A percentile compares a stretch with the other conserved stretches of the same genome.
phyloP scores from a whole-genome alignment of 2,113 vertebrate genomes.

The Aythya baeri region DNA sequence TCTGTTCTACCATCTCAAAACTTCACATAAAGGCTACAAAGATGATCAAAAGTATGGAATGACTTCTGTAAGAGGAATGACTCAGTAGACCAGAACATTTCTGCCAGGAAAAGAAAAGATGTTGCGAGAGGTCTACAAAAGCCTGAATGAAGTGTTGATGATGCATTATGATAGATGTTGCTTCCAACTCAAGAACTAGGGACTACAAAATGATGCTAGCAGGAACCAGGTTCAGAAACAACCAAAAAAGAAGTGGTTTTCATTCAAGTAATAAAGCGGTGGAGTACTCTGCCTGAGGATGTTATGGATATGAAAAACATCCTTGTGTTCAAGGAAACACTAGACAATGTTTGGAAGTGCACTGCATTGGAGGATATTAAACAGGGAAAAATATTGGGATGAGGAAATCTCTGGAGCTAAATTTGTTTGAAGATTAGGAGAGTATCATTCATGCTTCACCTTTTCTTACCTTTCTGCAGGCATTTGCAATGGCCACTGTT shows the following conservation, averaged over 20 bases:
- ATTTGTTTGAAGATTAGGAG: background rate
- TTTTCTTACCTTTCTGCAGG: background rate
- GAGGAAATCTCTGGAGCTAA: background rate
- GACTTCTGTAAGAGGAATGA: background rate
- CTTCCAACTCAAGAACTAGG: background rate
- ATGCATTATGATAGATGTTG: background rate
- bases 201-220: background rate
- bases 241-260: background rate
- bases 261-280: background rate
- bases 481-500: background rate
- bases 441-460: background rate
- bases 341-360: background rate
- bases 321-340: background rate
- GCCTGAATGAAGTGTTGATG: background rate
- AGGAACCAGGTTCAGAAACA: background rate
- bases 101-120: background rate
- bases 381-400: background rate
- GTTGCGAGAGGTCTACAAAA: background rate
- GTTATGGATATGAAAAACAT: background rate
- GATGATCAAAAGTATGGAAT: background rate
- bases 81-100: background rate
- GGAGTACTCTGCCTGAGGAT: background rate
- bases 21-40: background rate
- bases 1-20: background rate
- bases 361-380: background rate